Percentiles rank a stretch among this genome's conserved stretches.
phyloP scores from a whole-genome alignment of 2,797 vertebrate species.

The Ambastaia sidthimunki region DNA sequence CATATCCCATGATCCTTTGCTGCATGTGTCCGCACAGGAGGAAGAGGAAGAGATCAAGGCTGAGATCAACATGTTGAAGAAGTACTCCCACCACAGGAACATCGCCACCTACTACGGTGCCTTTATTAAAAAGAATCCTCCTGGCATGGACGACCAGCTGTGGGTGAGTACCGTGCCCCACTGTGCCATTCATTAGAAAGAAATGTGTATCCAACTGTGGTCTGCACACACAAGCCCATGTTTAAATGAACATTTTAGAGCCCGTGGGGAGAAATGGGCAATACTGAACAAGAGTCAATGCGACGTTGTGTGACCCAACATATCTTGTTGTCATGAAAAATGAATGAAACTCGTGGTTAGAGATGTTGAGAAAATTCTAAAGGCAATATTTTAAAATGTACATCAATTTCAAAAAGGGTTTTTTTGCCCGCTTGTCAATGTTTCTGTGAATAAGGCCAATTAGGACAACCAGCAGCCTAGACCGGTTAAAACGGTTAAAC shows the following conservation, averaged over 20 bases:
- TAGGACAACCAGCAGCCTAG: background rate
- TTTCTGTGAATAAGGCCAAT: background rate
- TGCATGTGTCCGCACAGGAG: constrained; percentile 31
- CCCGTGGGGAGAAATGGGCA: constrained; percentile 18
- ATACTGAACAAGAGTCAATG: constrained; percentile 18
- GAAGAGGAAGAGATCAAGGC: constrained; percentile 82
- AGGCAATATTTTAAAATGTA: background rate
- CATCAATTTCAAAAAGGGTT: background rate
- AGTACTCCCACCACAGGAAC: constrained; percentile 96
- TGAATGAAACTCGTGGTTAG: constrained; percentile 13
- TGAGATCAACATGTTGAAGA: constrained; percentile 98
- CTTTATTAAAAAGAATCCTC: constrained; percentile 95
- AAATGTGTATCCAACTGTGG: background rate
- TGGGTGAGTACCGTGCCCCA: constrained; percentile 51
- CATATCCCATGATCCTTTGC: constrained; percentile 8
- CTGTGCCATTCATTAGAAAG: constrained; percentile 15
- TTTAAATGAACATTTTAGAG: constrained; percentile 12
- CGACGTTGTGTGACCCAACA: background rate
- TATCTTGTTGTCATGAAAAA: constrained; percentile 12
- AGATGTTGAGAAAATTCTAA: background rate
- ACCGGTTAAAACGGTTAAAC: background rate
- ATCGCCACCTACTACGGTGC: constrained; percentile 96
- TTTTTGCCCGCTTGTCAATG: background rate
- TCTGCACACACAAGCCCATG: constrained; percentile 17
- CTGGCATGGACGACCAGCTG: constrained; percentile 90